phyloP scores from a whole-genome alignment of 2,113 vertebrate genomes.

The Apodemus sylvaticus region DNA sequence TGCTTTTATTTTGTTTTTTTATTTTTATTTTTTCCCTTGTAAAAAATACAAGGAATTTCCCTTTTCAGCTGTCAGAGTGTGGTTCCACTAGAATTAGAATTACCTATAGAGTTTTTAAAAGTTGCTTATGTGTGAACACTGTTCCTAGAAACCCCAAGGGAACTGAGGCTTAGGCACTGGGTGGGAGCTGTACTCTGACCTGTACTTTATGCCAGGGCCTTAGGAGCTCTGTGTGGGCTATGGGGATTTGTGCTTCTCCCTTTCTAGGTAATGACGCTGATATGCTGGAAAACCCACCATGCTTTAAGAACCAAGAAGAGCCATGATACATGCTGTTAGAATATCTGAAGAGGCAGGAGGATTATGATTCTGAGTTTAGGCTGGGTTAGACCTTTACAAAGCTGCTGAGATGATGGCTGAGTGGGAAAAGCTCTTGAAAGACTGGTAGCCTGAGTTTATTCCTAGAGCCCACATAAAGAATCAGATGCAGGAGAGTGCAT shows the following conservation, averaged over 20 bases:
- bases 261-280: not conserved
- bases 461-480: not conserved
- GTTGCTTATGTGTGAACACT: not conserved
- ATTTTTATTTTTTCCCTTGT: not conserved
- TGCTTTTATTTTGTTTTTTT: not conserved
- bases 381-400: not conserved
- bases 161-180: not conserved
- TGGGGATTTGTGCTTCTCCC: constrained; percentile 10
- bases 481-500: not conserved
- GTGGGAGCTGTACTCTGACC: not conserved
- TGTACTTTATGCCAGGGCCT: not conserved
- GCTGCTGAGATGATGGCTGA: not conserved
- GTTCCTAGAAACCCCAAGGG: not conserved
- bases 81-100: constrained; percentile 4
- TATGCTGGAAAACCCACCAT: not conserved
- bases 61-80: constrained; percentile 15
- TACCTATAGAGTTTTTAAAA: not conserved
- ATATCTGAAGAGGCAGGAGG: not conserved
- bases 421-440: not conserved
- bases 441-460: not conserved
- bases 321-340: not conserved
- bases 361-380: not conserved
- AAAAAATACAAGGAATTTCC: too few species aligned
- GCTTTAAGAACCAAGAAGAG: not conserved
- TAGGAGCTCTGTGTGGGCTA: not conserved